Evolutionary conservation across 2,113 vertebrate genomes (phyloP).

Genomic region (Vulpes lagopus): DNA sequence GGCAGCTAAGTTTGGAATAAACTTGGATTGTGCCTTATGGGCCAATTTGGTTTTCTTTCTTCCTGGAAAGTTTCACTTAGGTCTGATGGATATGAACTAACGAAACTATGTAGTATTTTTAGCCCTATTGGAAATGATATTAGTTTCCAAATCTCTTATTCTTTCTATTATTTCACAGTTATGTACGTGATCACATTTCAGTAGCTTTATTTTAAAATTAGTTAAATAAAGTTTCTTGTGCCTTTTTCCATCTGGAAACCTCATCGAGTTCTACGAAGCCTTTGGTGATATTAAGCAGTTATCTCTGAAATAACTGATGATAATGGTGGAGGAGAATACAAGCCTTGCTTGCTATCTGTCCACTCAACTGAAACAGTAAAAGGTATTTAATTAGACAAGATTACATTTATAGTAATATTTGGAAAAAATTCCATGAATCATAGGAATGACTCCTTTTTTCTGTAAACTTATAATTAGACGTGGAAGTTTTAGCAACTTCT

Average conservation of each 20-base stretch:
- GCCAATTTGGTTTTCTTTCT: not conserved
- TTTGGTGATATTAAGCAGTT: not conserved
- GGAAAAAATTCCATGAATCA: not conserved
- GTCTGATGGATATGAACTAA: not conserved
- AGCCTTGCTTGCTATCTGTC: not conserved
- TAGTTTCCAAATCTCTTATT: not conserved
- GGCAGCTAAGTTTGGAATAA: not conserved
- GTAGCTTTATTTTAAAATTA: conserved; percentile 43
- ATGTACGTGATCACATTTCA: not conserved
- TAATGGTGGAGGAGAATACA: not conserved
- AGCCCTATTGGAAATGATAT: not conserved
- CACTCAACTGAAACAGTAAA: not conserved
- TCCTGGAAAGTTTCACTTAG: conserved; percentile 13
- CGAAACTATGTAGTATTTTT: not conserved
- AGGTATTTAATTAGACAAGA: not conserved
- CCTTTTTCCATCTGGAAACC: not conserved
- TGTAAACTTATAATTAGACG: not conserved
- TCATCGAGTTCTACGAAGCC: not conserved
- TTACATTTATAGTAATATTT: not conserved
- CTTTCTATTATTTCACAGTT: conserved; percentile 5
- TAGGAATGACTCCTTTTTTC: not conserved
- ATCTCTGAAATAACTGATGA: not conserved
- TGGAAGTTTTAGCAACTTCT: not conserved
- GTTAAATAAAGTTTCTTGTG: not conserved
- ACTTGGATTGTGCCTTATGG: not conserved